These are phyloP conservation scores for Microvelia longipes DNA, from an alignment of 1,140 invertebrate genomes.

Conservation along the genomic window DNA sequence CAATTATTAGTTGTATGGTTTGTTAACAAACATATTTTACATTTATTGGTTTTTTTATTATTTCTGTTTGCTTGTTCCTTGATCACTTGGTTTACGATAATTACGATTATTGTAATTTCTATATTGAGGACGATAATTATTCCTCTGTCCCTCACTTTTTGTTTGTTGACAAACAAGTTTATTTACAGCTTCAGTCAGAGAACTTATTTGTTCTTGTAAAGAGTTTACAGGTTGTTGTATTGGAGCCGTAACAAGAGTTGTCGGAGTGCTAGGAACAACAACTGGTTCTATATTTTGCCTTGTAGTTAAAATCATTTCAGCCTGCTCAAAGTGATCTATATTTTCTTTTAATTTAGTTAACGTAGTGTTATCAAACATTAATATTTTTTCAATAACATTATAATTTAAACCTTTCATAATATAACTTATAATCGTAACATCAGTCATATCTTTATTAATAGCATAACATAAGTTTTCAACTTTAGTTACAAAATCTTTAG, in stretches of 20 bases:
- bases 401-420: not conserved
- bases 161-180: not conserved
- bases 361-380: not conserved
- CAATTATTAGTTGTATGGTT: not conserved
- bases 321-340: not conserved
- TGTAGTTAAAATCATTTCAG: not conserved
- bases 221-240: too few relatives aligned
- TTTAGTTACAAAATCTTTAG: not conserved
- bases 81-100: not conserved
- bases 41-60: not conserved
- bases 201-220: not conserved
- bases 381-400: not conserved
- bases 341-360: not conserved
- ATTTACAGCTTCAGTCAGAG: not conserved
- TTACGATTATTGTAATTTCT: not conserved
- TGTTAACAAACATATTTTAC: not conserved
- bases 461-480: not conserved
- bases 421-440: not conserved
- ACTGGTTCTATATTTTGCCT: not conserved
- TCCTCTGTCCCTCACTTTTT: too few relatives aligned
- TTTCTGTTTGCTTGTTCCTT: not conserved
- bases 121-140: too few relatives aligned
- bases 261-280: not conserved
- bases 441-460: not conserved
- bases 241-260: not conserved